These are phyloP conservation scores for Chlorocebus sabaeus DNA, from an alignment of 2,113 vertebrate species.

Conservation along the genomic window DNA sequence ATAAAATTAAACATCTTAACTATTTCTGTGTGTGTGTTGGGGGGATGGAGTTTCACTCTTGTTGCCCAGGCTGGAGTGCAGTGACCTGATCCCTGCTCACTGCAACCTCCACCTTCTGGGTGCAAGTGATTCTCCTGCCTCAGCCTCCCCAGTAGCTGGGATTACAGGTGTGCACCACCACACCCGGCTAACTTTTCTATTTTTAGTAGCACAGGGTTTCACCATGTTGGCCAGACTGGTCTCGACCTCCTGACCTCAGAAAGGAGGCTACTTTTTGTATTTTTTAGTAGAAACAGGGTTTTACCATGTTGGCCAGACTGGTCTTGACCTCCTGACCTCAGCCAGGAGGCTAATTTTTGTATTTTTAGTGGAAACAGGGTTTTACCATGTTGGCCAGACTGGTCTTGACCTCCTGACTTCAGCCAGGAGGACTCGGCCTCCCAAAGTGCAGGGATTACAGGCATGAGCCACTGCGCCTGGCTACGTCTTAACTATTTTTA, in stretches of 20 bases:
- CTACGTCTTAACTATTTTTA: background rate
- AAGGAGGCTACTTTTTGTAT: background rate
- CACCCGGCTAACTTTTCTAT: background rate
- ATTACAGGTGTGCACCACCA: too few relatives aligned
- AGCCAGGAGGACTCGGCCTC: background rate
- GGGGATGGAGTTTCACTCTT: background rate
- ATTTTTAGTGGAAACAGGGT: too few relatives aligned
- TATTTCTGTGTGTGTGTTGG: background rate
- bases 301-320: background rate
- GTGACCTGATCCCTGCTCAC: background rate
- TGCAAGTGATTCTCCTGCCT: background rate
- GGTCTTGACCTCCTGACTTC: background rate
- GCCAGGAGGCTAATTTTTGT: background rate
- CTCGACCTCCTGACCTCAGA: too few relatives aligned
- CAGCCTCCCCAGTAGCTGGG: too few relatives aligned
- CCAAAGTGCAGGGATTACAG: background rate
- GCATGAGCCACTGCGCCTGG: background rate
- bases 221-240: too few relatives aligned
- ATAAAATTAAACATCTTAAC: background rate
- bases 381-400: background rate
- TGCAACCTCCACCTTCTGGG: background rate
- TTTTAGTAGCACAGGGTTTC: background rate
- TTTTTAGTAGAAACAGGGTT: background rate
- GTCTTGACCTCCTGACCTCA: background rate
- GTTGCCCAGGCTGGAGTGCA: background rate